phyloP scores from a whole-genome alignment of 30 jellyfish, hydroid and myxozoan species.

The Nemopilema nomurai region DNA sequence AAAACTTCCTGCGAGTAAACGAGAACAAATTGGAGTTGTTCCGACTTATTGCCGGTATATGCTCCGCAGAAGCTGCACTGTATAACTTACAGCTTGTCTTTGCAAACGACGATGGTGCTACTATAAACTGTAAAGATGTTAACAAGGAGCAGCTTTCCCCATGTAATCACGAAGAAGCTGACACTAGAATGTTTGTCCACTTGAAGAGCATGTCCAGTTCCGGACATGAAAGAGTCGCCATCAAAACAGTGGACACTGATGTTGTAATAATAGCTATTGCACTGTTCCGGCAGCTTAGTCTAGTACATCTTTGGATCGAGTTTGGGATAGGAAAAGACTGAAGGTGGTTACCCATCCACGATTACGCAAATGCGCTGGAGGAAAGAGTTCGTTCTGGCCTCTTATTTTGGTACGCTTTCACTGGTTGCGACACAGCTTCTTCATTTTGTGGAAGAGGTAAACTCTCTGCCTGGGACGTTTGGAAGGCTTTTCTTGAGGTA shows the following conservation, averaged over 20 bases:
- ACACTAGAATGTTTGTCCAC: constrained; percentile 51
- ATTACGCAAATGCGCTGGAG: constrained; percentile 50
- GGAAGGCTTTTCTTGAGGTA: constrained; percentile 47
- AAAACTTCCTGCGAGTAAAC: constrained; percentile 43
- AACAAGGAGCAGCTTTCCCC: constrained; percentile 34
- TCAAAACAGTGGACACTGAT: constrained; percentile 39
- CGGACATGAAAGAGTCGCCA: constrained; percentile 46
- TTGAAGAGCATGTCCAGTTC: constrained; percentile 16
- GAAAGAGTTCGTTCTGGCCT: constrained; percentile 43
- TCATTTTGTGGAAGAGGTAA: constrained; percentile 57
- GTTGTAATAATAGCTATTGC: constrained; percentile 46
- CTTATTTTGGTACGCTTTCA: constrained; percentile 42
- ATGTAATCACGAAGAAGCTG: constrained; percentile 63
- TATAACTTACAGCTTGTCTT: constrained; percentile 15
- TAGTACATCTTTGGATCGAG: constrained; percentile 52
- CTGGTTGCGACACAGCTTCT: constrained; percentile 57
- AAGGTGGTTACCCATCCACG: constrained; percentile 43
- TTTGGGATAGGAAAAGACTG: constrained; percentile 43
- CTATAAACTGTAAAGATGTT: constrained; percentile 4
- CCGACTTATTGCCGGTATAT: constrained; percentile 14
- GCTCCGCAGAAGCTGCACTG: constrained; percentile 12
- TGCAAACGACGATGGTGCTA: constrained; percentile 27
- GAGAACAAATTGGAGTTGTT: constrained; percentile 46
- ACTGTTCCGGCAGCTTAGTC: constrained; percentile 15
- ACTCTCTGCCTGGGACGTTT: constrained; percentile 58